phyloP scores from a whole-genome alignment of 1,140 invertebrate species.

The Cryptotermes secundus region DNA sequence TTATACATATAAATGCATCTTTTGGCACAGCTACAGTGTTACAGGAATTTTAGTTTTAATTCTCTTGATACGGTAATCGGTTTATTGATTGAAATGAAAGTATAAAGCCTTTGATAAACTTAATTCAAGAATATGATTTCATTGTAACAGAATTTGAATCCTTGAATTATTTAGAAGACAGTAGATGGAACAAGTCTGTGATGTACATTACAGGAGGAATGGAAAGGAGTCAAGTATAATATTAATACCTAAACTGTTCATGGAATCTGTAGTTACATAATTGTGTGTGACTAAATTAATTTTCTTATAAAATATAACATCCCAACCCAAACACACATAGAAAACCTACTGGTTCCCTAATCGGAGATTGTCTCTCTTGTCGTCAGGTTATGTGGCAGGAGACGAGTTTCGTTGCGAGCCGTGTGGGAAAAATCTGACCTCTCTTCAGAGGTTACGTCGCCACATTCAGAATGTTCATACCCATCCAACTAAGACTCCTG shows the following conservation, averaged over 20 bases:
- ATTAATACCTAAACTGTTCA: too few species aligned
- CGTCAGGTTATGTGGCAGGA: slow-evolving; percentile 33
- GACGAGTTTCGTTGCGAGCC: slow-evolving; percentile 72
- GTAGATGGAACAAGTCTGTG: background rate
- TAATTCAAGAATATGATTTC: too few species aligned
- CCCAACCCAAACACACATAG: slow-evolving; percentile 4
- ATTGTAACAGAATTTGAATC: background rate
- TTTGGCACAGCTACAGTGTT: too few species aligned
- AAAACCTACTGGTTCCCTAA: slow-evolving; percentile 29
- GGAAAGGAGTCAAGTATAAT: background rate
- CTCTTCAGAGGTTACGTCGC: slow-evolving; percentile 77
- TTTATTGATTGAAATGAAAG: too few species aligned
- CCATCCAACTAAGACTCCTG: slow-evolving; percentile 78
- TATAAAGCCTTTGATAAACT: too few species aligned
- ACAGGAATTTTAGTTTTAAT: too few species aligned
- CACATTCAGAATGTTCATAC: slow-evolving; percentile 87
- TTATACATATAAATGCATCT: too few species aligned
- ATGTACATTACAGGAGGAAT: background rate
- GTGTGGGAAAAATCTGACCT: slow-evolving; percentile 79
- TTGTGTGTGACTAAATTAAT: background rate
- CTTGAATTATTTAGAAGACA: background rate
- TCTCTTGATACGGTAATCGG: too few species aligned
- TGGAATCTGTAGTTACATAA: background rate
- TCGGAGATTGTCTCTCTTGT: slow-evolving; percentile 34
- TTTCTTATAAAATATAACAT: background rate